Base-by-base conservation (phyloP, 2,888 invertebrate genomes). In the Cactoblastis cactorum region DNA sequence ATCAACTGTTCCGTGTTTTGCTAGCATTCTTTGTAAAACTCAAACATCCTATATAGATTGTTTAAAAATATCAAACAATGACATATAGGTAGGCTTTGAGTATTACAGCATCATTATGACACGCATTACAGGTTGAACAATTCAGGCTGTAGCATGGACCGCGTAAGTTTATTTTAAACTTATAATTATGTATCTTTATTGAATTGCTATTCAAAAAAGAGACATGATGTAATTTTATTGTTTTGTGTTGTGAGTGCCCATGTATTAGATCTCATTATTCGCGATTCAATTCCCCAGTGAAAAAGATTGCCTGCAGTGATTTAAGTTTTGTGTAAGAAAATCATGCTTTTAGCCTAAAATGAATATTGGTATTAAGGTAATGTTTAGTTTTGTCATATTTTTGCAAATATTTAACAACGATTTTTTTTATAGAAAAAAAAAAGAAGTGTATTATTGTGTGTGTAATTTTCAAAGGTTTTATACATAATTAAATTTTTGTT, bases 1-100 rank as follows among this genome's bases (percentile, higher is more conserved):
- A 18, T 11, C 18, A 19, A 41, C 6, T 2, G 12, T 41, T 32
- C 32, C 28, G 9, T 43, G 28, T 43, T 43, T 43, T 24, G 6
- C 14, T 11, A 19, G 12, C 24, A 22, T 32, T 38, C 33, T 47
- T 35, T 41, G 41, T n/a, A 38, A 38, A 12, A 37, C 35, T 33
- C 38, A 53, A 54, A 56, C 54, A 51, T 56, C 54, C 53, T 54
- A 45, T 14, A 32, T 43, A 38, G 11, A 34, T 46, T 50, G 50
- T 47, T 50, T 53, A 51, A 47, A 50, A 37, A 45, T 17, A n/a
- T n/a, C 11, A 17, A 28, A 28, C 43, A 43, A 32, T 43, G 43
- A 43, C 28, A 43, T 28, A 15, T n/a, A 6, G 24, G 9, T 1
- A 15, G 39, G 28, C 5, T 43, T 15, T n/a, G n/a, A n/a, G n/a